Evolutionary conservation across 1,140 invertebrate species (phyloP).

Genomic region (Pemphigus obesinymphae): DNA sequence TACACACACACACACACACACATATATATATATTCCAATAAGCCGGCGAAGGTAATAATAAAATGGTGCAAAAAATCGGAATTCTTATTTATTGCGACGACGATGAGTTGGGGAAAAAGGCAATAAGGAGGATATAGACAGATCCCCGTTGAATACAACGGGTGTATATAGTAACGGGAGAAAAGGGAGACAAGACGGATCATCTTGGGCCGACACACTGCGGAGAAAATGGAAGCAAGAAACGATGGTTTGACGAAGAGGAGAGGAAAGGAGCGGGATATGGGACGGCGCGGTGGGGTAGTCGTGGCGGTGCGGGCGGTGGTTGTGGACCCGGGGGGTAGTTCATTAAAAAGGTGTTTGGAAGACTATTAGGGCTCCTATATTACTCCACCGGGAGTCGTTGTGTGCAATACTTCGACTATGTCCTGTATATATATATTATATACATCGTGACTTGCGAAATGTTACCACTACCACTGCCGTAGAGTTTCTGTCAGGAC

Average conservation of each 20-base stretch:
- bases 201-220: slow-evolving; percentile 18
- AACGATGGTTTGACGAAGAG: no score
- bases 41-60: slow-evolving; percentile 21
- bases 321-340: slow-evolving; percentile 47
- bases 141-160: slow-evolving; percentile 39
- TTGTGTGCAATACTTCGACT: slow-evolving; percentile 41
- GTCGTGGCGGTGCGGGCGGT: not conserved
- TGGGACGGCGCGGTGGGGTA: not conserved
- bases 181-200: slow-evolving; percentile 30
- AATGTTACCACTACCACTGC: slow-evolving; percentile 13
- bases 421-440: not conserved
- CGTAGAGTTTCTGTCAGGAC: slow-evolving; percentile 1
- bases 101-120: slow-evolving; percentile 43
- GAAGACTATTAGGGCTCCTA: slow-evolving; percentile 48
- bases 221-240: slow-evolving; percentile 26
- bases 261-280: not conserved
- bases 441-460: slow-evolving; percentile 10
- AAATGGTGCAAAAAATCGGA: slow-evolving; percentile 25
- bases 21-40: slow-evolving; percentile 26
- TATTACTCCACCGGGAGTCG: slow-evolving; percentile 48
- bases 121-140: slow-evolving; percentile 2
- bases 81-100: slow-evolving; percentile 32
- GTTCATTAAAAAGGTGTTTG: slow-evolving; percentile 52
- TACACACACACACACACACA: no score
- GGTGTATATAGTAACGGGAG: not conserved